Conservation (phyloP, 2,797 vertebrate genomes). For the Syngnathus acus region DNA sequence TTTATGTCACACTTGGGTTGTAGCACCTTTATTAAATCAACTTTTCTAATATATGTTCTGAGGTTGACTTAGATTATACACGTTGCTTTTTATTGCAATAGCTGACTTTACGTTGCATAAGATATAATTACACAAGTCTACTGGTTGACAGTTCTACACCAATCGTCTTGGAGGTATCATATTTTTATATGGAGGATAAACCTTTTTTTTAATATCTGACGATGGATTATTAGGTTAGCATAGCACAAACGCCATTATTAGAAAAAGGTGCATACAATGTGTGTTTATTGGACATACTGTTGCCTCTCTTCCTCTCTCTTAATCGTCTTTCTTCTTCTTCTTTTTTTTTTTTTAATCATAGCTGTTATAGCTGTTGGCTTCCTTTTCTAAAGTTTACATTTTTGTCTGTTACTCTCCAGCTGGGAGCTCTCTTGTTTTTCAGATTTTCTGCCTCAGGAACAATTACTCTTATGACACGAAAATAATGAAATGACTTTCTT, state of each 20-base stretch:
- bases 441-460: too few species aligned
- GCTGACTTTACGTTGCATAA: not conserved
- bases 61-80: not conserved
- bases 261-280: too few species aligned
- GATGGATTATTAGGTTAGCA: not conserved
- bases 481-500: too few species aligned
- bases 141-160: not conserved
- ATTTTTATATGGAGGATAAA: not conserved
- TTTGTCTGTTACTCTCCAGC: too few species aligned
- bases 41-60: not conserved
- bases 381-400: too few species aligned
- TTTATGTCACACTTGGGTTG: slow-evolving; percentile 6
- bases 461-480: too few species aligned
- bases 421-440: too few species aligned
- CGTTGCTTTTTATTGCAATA: not conserved
- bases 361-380: too few species aligned
- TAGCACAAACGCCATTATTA: not conserved
- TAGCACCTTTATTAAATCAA: slow-evolving; percentile 1
- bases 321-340: too few species aligned
- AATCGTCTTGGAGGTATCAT: not conserved
- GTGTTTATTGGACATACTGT: too few species aligned
- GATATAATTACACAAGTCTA: not conserved
- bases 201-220: not conserved
- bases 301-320: too few species aligned
- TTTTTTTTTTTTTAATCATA: too few species aligned